Base-by-base conservation (phyloP, 2,888 invertebrate species). In the Trichogramma dendrolimi region DNA sequence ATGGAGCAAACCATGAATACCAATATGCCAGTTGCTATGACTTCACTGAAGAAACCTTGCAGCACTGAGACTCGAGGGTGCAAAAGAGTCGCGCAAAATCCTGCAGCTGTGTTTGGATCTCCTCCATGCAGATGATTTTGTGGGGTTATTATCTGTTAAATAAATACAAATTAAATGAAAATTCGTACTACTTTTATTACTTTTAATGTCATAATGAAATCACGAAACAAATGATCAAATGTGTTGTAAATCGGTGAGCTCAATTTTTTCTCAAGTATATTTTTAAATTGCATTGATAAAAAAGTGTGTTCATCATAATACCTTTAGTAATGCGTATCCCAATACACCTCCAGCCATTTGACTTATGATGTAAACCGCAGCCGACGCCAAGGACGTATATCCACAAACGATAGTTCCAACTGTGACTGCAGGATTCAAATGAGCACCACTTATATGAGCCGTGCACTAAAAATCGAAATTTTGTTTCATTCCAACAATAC, bases 401-500 rank as follows among this genome's bases (percentile, higher is more conserved):
- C 87, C 87, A 71, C 85, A 82, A 48, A 89, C 73, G 10, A 86
- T 80, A 0, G 89, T 83, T 2, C 86, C 85, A 4, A 88, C 71
- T 0, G 91, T 89, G 11, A 92, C 87, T 0, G 87, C 85, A 0
- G 92, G 92, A 79, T 92, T 92, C 72, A 92, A 81, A 73, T 89
- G 89, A 0, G 89, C 88, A 39, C 88, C 90, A 39, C 91, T 91
- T 57, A 92, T 85, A 71, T 91, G 91, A 1, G 88, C 91, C 67
- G 91, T 87, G 48, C 84, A 84, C 84, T 88, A 79, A 57, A 80
- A 81, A 67, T 58, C 52, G 48, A 58, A 59, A 58, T 55, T 46
- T 46, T 46, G n/a, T n/a, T 46, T 46, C 2, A 10, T n/a, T n/a
- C 2, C 27, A 27, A 27, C 27, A 2, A 27, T 27, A 27, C 27